A percentile compares a stretch with the other conserved stretches of the same genome.
Evolutionary conservation across 2,888 invertebrate genomes (phyloP).

Genomic region (Eupithecia pulchellata): DNA sequence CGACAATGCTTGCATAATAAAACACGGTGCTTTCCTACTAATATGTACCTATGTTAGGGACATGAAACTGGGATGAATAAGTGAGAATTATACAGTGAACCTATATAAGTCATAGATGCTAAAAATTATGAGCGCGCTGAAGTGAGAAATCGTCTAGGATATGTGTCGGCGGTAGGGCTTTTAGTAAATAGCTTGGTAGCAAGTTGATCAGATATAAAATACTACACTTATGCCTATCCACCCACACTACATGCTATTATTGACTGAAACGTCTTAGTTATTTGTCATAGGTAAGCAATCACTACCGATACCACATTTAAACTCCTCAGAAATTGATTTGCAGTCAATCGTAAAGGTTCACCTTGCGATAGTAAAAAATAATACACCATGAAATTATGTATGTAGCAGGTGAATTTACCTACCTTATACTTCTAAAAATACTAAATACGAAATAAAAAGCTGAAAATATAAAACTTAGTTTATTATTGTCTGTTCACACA

Average conservation of each 20-base stretch:
- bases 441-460: neutral
- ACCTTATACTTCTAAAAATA: too few species aligned
- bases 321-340: neutral
- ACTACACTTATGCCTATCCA: neutral
- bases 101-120: neutral
- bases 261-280: neutral
- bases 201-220: neutral
- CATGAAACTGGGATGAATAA: neutral
- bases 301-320: neutral
- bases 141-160: neutral
- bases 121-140: neutral
- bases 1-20: constrained; percentile 3
- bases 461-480: neutral
- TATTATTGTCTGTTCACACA: constrained; percentile 42
- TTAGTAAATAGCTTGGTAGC: neutral
- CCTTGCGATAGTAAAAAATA: neutral
- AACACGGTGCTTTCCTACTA: neutral
- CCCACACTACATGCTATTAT: neutral
- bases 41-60: neutral
- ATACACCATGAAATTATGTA: constrained; percentile 4
- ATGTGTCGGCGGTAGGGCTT: neutral
- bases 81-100: neutral
- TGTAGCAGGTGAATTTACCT: neutral
- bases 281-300: neutral
- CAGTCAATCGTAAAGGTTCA: neutral